Evolutionary conservation across 2,888 invertebrate species (phyloP), one percentile per base, ranked within the genome.

Genomic region (Bembecia ichneumoniformis): DNA sequence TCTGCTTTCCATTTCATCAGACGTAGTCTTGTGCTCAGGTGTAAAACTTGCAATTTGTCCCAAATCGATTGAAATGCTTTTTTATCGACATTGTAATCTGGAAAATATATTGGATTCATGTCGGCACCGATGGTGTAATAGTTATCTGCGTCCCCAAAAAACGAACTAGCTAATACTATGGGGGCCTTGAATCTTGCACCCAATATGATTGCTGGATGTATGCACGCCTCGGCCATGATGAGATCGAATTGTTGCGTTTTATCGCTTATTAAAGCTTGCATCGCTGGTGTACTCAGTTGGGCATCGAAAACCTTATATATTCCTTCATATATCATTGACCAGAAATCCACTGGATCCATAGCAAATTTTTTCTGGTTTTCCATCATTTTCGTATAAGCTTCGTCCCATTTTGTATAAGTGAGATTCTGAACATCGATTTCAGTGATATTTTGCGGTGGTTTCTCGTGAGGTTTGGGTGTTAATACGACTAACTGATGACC

Each of bases 201-300:
- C 13, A 36, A 11, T 11, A 36, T 36, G 10, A 71, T 47, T 1
- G 60, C 49, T 14, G 63, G 51, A n/a, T 48, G 51, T 1, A 54
- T 45, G 44, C 53, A 56, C 3, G 63, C 60, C 61, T 73, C 74
- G 3, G 62, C 28, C 1, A 75, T 15, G 9, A 75, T 43, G 3
- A 75, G 49, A 58, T 75, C 71, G 54, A 66, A 72, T 7, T 61
- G 36, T 5, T 56, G 51, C 11, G 56, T 62, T 4, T 51, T 51
- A 36, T 36, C 36, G 11, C 36, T 11, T 36, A 36, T 36, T 36
- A 36, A 13, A 4, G 13, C 13, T 36, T 36, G 36, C 36, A 36
- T 36, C 5, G 3, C 36, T 13, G 13, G 36, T 13, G 36, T 36
- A 13, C 36, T 36, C 13, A 36, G 11, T 36, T 36, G 36, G 11